phyloP scores from a whole-genome alignment of 2,113 vertebrate genomes.

The Pollimyrus isidori region DNA sequence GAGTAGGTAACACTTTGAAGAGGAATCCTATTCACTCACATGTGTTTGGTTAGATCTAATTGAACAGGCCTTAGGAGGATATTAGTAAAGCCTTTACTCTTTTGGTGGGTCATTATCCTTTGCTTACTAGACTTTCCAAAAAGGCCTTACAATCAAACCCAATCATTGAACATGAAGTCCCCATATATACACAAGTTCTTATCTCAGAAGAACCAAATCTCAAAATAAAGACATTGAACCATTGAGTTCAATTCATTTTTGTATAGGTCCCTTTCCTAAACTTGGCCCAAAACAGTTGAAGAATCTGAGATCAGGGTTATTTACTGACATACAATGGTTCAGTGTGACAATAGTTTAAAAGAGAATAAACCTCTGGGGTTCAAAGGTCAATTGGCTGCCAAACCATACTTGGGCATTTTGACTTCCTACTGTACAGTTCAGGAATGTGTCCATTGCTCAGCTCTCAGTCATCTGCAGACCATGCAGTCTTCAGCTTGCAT shows the following conservation, averaged over 20 bases:
- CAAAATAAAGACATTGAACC: not conserved
- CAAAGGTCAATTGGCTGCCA: not conserved
- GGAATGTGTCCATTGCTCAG: not conserved
- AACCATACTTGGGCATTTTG: not conserved
- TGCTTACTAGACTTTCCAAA: not conserved
- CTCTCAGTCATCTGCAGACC: not conserved
- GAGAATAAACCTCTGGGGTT: not conserved
- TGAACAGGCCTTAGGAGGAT: not conserved
- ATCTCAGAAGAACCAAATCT: not conserved
- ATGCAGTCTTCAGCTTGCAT: not conserved
- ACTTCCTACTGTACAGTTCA: not conserved
- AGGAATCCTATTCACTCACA: not conserved
- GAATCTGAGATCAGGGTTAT: not conserved
- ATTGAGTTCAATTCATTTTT: not conserved
- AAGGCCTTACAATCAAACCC: not conserved
- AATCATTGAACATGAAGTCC: not conserved
- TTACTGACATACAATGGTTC: not conserved
- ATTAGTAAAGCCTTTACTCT: not conserved
- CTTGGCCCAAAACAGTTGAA: not conserved
- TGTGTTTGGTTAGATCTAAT: not conserved
- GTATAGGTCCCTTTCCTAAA: not conserved
- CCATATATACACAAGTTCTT: not conserved
- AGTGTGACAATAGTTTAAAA: not conserved
- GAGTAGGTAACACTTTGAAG: not conserved
- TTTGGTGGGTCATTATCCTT: not conserved